Evolutionary conservation across 2,797 vertebrate species (phyloP).

Genomic region (Poecilia wingei): DNA sequence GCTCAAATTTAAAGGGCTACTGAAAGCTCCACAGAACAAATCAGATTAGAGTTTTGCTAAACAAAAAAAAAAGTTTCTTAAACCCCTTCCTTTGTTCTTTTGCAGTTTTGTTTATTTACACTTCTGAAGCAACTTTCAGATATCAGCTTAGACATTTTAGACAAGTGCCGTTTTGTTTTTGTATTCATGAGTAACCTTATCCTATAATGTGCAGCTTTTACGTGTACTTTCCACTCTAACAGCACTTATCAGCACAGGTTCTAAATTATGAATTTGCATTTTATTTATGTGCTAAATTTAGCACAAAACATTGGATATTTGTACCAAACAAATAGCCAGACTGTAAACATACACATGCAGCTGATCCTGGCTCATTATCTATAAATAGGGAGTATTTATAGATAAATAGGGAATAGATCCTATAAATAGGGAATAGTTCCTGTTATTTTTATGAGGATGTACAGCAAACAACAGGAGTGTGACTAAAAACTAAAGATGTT

Average conservation of each 20-base stretch:
- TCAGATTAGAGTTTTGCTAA: not conserved
- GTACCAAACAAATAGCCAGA: not conserved
- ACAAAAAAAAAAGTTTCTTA: not conserved
- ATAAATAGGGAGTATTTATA: not conserved
- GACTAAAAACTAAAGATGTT: not conserved
- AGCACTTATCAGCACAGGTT: not conserved
- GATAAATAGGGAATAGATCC: no score
- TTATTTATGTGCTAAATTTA: not conserved
- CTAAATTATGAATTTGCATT: not conserved
- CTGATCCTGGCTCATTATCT: not conserved
- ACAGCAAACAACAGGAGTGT: not conserved
- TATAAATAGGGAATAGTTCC: no score
- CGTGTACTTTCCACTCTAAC: not conserved
- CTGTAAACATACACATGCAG: not conserved
- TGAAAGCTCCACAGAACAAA: not conserved
- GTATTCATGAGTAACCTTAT: not conserved
- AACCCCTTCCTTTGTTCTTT: not conserved
- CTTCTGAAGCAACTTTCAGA: not conserved
- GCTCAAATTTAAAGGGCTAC: not conserved
- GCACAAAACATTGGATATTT: not conserved
- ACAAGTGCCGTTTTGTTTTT: not conserved
- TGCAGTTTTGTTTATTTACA: not conserved
- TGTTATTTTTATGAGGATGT: no score
- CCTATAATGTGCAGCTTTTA: not conserved
- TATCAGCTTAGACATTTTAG: not conserved